Evolutionary conservation across 2,113 vertebrate species (phyloP).

Genomic region (Etia nguti): DNA sequence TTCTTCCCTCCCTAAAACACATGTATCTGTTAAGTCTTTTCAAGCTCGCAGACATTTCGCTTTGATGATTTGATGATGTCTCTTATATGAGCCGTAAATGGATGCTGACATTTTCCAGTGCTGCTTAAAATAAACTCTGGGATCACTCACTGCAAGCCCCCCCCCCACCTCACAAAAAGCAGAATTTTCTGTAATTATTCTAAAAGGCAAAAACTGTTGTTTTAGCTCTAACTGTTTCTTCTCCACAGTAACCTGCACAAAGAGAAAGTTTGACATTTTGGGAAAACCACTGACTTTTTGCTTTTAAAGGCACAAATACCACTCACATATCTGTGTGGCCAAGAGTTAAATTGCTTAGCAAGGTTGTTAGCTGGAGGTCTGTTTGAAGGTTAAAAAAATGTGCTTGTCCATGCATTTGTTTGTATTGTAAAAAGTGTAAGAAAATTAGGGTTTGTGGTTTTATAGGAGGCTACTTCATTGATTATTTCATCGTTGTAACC

Average conservation of each 20-base stretch:
- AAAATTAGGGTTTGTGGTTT: neutral
- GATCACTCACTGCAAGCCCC: neutral
- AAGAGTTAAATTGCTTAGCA: neutral
- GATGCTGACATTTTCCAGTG: constrained; percentile 35
- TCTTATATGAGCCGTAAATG: constrained; percentile 12
- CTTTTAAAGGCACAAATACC: neutral
- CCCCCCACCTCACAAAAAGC: neutral
- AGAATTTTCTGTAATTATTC: constrained; percentile 4
- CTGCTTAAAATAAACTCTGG: constrained; percentile 11
- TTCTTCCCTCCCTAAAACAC: constrained; percentile 5
- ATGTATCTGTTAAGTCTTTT: constrained; percentile 20
- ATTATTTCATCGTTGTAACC: neutral
- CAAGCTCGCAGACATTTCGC: neutral
- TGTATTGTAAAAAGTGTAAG: neutral
- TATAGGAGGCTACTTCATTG: neutral
- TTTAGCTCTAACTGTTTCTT: neutral
- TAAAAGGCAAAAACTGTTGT: constrained; percentile 1
- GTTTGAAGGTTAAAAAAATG: neutral
- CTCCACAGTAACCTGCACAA: neutral
- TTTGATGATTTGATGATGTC: constrained; percentile 12
- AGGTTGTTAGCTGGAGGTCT: neutral
- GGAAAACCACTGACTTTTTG: neutral
- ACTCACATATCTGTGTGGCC: neutral
- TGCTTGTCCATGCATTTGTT: neutral
- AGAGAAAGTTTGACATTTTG: neutral